A percentile compares a stretch with the other conserved stretches of the same genome.
Conservation (phyloP, 2,113 vertebrate species). For the Chitala chitala region DNA sequence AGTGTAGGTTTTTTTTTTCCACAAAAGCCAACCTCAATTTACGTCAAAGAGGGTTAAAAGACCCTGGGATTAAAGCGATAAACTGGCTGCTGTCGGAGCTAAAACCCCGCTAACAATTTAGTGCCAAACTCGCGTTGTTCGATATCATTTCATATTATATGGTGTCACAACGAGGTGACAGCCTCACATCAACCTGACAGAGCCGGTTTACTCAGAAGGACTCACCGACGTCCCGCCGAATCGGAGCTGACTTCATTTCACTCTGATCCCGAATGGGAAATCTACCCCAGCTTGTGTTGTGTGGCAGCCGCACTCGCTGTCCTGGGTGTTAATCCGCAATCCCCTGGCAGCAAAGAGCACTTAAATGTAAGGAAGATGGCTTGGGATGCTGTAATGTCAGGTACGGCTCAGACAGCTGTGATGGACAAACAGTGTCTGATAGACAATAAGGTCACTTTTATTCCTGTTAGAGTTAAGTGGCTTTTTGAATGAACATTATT, state of each 20-base stretch:
- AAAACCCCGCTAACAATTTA: conserved; percentile 87
- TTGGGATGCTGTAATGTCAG: too few species aligned
- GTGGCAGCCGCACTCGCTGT: conserved; percentile 28
- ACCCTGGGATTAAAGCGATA: conserved; percentile 96
- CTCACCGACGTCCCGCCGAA: conserved; percentile 78
- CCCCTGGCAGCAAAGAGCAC: conserved; percentile 14
- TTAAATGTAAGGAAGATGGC: conserved; percentile 22
- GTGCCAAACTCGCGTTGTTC: conserved; percentile 88
- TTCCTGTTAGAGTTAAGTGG: too few species aligned
- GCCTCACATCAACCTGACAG: conserved; percentile 91
- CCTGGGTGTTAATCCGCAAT: neutral
- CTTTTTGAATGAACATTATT: too few species aligned
- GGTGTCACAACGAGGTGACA: conserved; percentile 85
- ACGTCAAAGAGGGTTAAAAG: conserved; percentile 96
- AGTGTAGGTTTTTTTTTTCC: conserved; percentile 58
- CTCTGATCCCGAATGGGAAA: conserved; percentile 70
- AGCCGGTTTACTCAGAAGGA: conserved; percentile 87
- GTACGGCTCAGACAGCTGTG: too few species aligned
- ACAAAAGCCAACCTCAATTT: conserved; percentile 98
- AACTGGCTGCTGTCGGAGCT: conserved; percentile 95
- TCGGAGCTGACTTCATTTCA: conserved; percentile 79
- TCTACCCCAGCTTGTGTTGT: conserved; percentile 52
- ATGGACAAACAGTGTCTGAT: too few species aligned
- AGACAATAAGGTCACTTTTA: too few species aligned
- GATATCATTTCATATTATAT: conserved; percentile 98